phyloP scores from a whole-genome alignment of 2,797 vertebrate genomes.

The Schizopygopsis malacanthus region DNA sequence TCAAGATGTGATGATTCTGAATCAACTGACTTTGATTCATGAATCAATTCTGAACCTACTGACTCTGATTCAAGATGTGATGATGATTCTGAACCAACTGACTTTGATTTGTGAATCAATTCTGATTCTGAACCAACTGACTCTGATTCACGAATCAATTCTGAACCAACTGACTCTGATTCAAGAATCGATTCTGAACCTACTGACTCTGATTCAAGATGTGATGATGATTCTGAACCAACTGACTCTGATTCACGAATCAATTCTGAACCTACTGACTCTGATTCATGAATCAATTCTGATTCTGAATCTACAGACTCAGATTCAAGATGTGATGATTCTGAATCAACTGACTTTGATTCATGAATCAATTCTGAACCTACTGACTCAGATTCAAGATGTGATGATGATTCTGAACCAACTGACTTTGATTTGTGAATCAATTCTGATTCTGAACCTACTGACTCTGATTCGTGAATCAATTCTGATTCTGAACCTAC shows the following conservation, averaged over 20 bases:
- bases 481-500: not conserved
- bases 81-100: no score
- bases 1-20: not conserved
- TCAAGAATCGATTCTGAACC: not conserved
- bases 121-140: no score
- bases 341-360: not conserved
- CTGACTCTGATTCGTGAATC: not conserved
- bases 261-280: no score
- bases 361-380: no score
- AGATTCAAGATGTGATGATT: not conserved
- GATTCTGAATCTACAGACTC: no score
- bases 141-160: no score
- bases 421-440: not conserved
- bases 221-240: not conserved
- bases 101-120: no score
- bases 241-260: not conserved
- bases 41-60: not conserved
- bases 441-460: no score
- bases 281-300: no score
- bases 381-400: no score
- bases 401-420: not conserved
- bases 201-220: no score
- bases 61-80: not conserved
- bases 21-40: not conserved
- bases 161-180: not conserved